phyloP scores from a whole-genome alignment of 2,113 vertebrate genomes.

The Ceyx margarethae region DNA sequence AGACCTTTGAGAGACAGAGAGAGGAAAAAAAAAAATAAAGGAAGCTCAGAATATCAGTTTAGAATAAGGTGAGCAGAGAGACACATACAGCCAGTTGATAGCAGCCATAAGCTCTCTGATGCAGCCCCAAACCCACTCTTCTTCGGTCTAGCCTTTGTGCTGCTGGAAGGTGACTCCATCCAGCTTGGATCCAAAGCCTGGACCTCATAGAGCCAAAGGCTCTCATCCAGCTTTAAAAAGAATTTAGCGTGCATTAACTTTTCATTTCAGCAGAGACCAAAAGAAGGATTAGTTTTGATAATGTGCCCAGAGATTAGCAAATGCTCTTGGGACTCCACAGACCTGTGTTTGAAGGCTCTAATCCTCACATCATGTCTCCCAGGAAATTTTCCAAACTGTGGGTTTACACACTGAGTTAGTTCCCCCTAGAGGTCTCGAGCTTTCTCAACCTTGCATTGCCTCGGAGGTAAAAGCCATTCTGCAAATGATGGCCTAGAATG shows the following conservation, averaged over 20 bases:
- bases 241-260: background rate
- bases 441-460: background rate
- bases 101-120: background rate
- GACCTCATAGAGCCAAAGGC: background rate
- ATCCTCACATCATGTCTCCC: background rate
- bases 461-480: background rate
- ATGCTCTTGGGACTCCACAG: background rate
- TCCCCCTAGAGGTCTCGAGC: background rate
- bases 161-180: background rate
- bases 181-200: background rate
- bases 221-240: background rate
- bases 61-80: background rate
- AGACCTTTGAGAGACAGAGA: background rate
- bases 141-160: background rate
- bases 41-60: background rate
- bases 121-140: background rate
- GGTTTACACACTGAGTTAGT: background rate
- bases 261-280: background rate
- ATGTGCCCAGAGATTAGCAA: background rate
- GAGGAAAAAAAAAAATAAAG: no score
- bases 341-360: background rate
- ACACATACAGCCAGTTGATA: background rate
- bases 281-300: background rate
- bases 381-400: background rate
- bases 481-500: rapidly evolving